Percentiles rank a stretch among this genome's conserved stretches.
Evolutionary conservation across 2,888 invertebrate species (phyloP).

Genomic region (Nineta flava): DNA sequence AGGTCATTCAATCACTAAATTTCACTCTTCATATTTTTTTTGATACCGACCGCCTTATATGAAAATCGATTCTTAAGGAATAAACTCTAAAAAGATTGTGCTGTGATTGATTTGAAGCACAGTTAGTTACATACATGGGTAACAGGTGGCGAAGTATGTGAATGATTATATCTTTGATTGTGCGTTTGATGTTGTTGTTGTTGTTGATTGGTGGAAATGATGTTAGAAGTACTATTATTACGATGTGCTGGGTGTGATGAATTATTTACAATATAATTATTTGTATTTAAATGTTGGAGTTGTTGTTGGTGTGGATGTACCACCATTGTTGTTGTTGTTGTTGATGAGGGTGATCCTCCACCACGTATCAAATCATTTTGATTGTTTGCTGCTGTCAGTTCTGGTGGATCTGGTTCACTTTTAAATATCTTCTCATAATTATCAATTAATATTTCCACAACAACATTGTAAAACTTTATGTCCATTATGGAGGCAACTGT

Average conservation of each 20-base stretch:
- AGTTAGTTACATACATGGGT: slow-evolving; percentile 6
- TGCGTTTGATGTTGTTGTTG: neutral
- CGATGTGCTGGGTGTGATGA: neutral
- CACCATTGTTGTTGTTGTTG: neutral
- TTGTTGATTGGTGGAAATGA: neutral
- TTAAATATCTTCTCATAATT: slow-evolving; percentile 64
- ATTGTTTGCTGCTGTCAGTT: neutral
- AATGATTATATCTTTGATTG: neutral
- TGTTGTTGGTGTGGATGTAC: neutral
- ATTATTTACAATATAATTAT: neutral
- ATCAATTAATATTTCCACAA: slow-evolving; percentile 90
- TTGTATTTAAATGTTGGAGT: neutral
- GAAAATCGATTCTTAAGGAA: too few species aligned
- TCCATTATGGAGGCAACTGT: slow-evolving; percentile 97
- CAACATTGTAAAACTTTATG: slow-evolving; percentile 97
- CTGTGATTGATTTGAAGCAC: too few species aligned
- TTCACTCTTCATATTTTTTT: too few species aligned
- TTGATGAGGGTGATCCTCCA: neutral
- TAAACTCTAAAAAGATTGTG: too few species aligned
- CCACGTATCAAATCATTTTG: neutral
- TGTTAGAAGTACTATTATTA: neutral
- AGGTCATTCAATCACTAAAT: too few species aligned
- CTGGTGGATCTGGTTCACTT: slow-evolving; percentile 26
- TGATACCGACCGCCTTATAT: too few species aligned
- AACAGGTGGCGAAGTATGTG: slow-evolving; percentile 6